Evolutionary conservation across 2,113 vertebrate species (phyloP), one percentile per base, ranked within the genome.

Genomic region (Podocnemis expansa): DNA sequence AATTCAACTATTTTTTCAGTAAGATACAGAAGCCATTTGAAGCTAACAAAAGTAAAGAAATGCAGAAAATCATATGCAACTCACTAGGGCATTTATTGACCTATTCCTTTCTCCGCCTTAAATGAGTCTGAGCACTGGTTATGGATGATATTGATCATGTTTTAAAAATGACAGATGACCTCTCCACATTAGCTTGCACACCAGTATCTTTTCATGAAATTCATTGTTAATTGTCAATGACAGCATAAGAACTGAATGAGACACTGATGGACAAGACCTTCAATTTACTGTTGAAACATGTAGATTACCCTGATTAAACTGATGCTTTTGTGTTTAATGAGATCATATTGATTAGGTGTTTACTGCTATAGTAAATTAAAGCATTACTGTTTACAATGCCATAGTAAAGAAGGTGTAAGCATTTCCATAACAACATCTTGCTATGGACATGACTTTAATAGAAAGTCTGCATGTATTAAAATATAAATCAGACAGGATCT

Each of bases 161-260:
- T 97, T 96, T 97, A 95, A 95, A 96, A 97, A 97, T 98, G 97
- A 98, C 96, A 97, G 97, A 94, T 96, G 94, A 97, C 86, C 91
- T 97, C 95, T 97, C 95, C 94, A 96, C 94, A 95, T 97, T 97
- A 96, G 93, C 95, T 97, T 96, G 89, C 94, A 97, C 82, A 80
- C 85, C 86, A 94, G 56, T 89, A 88, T 95, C 78, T 97, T 73
- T 92, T 93, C 91, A 82, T 2, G 52, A 95, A 96, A 89, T 78
- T 88, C 70, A 92, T 67, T 92, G 49, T 78, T 92, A 89, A 82
- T 88, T 94, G 90, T 98, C 96, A 97, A 2, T 91, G 67, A 43
- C 83, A 95, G 78, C 90, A 92, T 94, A 85, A 38, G 85, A 93
- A 97, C n/a, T 97, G 93, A 96, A 96, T 56, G 4, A 84, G 97